Percentiles rank a stretch among this genome's conserved stretches.
Evolutionary conservation across 2,888 invertebrate species (phyloP).

Genomic region (Eupithecia abbreviata): DNA sequence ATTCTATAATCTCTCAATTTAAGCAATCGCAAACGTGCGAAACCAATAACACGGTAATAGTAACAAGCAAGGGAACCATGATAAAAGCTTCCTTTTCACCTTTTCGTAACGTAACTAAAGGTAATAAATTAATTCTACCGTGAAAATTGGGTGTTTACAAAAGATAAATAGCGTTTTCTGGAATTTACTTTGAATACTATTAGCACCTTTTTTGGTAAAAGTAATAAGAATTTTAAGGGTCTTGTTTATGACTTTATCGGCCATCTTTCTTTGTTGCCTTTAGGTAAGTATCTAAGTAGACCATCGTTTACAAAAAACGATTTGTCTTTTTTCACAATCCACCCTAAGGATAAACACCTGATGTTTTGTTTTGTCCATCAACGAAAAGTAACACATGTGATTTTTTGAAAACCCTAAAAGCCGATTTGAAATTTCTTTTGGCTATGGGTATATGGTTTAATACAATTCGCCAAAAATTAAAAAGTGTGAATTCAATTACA

Average conservation of each 20-base stretch:
- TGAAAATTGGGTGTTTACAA: slow-evolving; percentile 13
- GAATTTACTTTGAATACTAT: slow-evolving; percentile 10
- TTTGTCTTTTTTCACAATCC: too few species aligned
- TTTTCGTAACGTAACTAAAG: slow-evolving; percentile 9
- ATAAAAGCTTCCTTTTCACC: neutral
- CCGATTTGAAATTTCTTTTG: too few species aligned
- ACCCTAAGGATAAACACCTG: too few species aligned
- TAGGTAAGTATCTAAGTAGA: too few species aligned
- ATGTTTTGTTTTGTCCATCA: too few species aligned
- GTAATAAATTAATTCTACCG: slow-evolving; percentile 9
- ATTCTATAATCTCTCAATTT: neutral
- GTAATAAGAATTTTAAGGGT: slow-evolving; percentile 5
- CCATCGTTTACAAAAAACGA: too few species aligned
- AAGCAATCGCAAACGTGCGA: neutral
- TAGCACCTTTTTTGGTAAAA: slow-evolving; percentile 3
- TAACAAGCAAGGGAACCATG: neutral
- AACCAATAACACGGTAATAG: neutral
- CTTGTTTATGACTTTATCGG: neutral
- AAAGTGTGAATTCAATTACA: too few species aligned
- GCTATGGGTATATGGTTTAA: too few species aligned
- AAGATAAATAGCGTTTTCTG: slow-evolving; percentile 11
- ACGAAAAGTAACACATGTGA: too few species aligned
- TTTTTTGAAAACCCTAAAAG: too few species aligned
- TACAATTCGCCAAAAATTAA: too few species aligned
- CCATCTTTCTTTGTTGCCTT: neutral